phyloP scores from a whole-genome alignment of 2,113 vertebrate genomes.

The Lamprologus tigripictilis region DNA sequence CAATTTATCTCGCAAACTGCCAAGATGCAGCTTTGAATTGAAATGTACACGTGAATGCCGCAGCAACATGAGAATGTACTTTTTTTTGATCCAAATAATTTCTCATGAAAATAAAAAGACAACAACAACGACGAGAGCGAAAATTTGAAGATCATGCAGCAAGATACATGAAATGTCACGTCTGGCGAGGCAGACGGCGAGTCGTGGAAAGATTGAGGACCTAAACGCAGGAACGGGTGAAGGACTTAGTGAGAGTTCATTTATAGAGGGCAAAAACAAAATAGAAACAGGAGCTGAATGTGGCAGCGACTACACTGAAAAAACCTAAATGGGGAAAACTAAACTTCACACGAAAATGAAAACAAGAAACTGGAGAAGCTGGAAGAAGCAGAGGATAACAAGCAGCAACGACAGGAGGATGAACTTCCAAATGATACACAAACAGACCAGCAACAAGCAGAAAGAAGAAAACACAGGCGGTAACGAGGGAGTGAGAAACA shows the following conservation, averaged over 20 bases:
- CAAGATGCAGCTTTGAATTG: neutral
- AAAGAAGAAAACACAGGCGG: neutral
- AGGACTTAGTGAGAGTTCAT: neutral
- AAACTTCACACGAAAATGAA: accelerated
- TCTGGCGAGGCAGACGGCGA: neutral
- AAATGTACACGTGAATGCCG: neutral
- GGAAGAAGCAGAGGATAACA: neutral
- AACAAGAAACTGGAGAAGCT: neutral
- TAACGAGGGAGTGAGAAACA: neutral
- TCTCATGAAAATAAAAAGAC: neutral
- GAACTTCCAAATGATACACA: neutral
- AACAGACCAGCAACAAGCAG: neutral
- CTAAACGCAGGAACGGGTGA: neutral
- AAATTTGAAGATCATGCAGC: neutral
- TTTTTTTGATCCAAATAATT: neutral
- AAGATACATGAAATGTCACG: neutral
- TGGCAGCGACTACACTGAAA: neutral
- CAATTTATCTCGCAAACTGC: neutral
- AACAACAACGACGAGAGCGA: neutral
- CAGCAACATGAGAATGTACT: neutral
- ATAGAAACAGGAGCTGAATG: neutral
- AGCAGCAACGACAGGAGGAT: neutral
- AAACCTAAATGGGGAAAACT: neutral
- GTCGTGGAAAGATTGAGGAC: neutral
- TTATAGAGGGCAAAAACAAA: neutral